Evolutionary conservation across 2,113 vertebrate species (phyloP).

Genomic region (Vidua macroura): DNA sequence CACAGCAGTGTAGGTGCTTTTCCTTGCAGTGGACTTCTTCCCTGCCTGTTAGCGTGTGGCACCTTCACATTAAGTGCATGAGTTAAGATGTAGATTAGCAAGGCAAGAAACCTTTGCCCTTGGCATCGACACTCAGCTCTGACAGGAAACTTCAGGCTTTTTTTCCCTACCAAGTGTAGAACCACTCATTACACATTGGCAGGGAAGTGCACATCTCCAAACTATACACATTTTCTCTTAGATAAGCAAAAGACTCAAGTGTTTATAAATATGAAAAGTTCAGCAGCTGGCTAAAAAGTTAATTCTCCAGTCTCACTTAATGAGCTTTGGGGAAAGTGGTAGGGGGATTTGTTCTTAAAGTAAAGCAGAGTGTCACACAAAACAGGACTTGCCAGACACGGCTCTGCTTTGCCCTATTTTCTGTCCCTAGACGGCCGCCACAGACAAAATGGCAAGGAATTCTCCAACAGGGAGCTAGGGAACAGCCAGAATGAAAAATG

Average conservation of each 20-base stretch:
- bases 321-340: conserved; percentile 63
- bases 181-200: conserved; percentile 63
- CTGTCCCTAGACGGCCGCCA: neutral
- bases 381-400: neutral
- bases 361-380: conserved; percentile 28
- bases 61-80: conserved; percentile 58
- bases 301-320: conserved; percentile 67
- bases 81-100: conserved; percentile 64
- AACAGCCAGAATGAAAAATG: neutral
- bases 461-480: neutral
- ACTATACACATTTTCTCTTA: conserved; percentile 74
- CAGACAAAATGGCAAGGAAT: neutral
- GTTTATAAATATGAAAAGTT: conserved; percentile 79
- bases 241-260: conserved; percentile 81
- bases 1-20: neutral
- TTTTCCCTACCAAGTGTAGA: conserved; percentile 27
- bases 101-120: conserved; percentile 64
- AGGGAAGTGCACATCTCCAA: conserved; percentile 71
- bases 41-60: conserved; percentile 29
- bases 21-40: conserved; percentile 10
- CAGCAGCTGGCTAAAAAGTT: conserved; percentile 73
- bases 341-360: conserved; percentile 35
- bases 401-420: neutral
- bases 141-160: conserved; percentile 53
- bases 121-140: conserved; percentile 44